phyloP scores from a whole-genome alignment of 2,113 vertebrate genomes.

The Rousettus leschenaultii region DNA sequence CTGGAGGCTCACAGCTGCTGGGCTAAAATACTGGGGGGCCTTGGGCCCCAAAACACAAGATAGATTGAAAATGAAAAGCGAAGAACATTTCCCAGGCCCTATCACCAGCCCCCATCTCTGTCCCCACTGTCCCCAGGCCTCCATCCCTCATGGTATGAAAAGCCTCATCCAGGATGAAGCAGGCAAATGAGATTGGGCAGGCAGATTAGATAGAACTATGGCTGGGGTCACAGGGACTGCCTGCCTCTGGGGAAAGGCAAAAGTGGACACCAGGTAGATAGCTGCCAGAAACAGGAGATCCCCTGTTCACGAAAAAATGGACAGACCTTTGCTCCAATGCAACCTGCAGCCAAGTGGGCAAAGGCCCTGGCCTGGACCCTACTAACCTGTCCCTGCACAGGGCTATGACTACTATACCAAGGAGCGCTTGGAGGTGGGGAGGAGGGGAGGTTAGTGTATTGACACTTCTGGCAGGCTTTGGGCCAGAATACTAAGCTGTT shows the following conservation, averaged over 20 bases:
- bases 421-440: no score
- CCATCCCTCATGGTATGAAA: neutral
- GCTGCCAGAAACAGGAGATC: neutral
- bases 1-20: slow-evolving; percentile 60
- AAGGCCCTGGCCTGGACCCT: neutral
- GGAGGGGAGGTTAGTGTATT: neutral
- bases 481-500: neutral
- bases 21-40: slow-evolving; percentile 8
- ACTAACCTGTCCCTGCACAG: neutral
- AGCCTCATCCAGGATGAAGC: neutral
- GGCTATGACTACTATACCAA: neutral
- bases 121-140: neutral
- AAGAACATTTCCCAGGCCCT: neutral
- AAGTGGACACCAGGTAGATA: neutral
- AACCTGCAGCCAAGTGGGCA: neutral
- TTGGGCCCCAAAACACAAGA: neutral
- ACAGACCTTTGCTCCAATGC: neutral
- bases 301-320: neutral
- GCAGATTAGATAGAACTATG: neutral
- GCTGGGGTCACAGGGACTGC: neutral
- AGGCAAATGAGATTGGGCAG: neutral
- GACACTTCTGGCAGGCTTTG: neutral
- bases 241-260: slow-evolving; percentile 2
- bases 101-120: neutral
- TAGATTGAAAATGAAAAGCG: neutral